phyloP scores from a whole-genome alignment of 2,888 invertebrate species.

The Eilema caniola region DNA sequence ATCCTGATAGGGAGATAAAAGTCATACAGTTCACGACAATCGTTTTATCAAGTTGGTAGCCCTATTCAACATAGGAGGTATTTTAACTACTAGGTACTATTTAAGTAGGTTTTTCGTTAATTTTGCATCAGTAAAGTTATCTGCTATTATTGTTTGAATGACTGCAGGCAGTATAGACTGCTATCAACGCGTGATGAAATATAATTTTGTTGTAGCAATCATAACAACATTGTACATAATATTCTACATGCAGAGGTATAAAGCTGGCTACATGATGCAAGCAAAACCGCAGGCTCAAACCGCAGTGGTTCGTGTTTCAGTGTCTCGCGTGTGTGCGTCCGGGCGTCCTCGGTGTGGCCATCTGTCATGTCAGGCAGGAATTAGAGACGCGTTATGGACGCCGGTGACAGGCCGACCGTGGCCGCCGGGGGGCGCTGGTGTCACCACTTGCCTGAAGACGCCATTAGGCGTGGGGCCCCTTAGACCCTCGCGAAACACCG shows the following conservation, averaged over 20 bases:
- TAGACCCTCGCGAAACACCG: neutral
- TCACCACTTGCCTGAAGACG: constrained; percentile 2
- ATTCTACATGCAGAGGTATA: too few relatives aligned
- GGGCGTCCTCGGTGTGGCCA: constrained; percentile 5
- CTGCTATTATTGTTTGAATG: too few relatives aligned
- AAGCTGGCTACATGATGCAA: neutral
- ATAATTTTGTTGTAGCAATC: neutral
- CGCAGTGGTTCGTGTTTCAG: neutral
- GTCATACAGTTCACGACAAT: too few relatives aligned
- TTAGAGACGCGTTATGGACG: constrained; percentile 18
- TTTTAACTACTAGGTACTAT: too few relatives aligned
- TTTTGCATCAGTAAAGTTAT: neutral
- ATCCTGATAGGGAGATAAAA: too few relatives aligned
- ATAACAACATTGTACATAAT: neutral
- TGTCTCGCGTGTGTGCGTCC: constrained; percentile 11
- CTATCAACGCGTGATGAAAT: neutral
- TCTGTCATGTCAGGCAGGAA: constrained; percentile 21
- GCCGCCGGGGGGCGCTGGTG: neutral
- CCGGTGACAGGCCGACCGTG: neutral
- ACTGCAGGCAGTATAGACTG: neutral
- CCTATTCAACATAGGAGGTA: too few relatives aligned
- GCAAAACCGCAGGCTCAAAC: constrained; percentile 15
- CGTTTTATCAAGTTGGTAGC: too few relatives aligned
- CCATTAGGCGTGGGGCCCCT: neutral
- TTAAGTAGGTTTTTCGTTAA: too few relatives aligned